Conservation (phyloP, 2,888 invertebrate genomes). For the Drosophila subquinaria region DNA sequence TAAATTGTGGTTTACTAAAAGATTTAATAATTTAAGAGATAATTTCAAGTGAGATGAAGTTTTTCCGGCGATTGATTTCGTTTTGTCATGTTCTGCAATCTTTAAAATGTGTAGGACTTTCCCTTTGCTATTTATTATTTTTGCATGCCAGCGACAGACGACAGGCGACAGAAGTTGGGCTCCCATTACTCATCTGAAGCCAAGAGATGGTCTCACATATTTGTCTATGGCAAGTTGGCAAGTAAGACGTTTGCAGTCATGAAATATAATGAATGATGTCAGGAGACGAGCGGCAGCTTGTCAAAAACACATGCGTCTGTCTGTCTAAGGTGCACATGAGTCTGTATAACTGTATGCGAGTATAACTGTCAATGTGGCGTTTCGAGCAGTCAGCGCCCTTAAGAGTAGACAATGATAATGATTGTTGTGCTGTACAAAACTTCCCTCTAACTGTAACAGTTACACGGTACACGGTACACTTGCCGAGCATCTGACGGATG, state of each 20-base stretch:
- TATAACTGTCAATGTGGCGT: conserved; percentile 51
- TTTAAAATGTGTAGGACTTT: conserved; percentile 1
- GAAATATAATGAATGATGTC: conserved; percentile 79
- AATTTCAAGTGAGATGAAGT: neutral
- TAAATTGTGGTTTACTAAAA: conserved; percentile 8
- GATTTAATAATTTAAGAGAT: neutral
- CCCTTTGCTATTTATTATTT: conserved; percentile 34
- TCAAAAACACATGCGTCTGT: conserved; percentile 66
- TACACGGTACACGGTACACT: conserved; percentile 17
- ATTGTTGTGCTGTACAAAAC: conserved; percentile 51
- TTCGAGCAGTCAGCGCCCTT: conserved; percentile 41
- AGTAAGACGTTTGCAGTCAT: conserved; percentile 66
- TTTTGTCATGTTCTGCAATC: neutral
- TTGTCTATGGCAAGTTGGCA: conserved; percentile 26
- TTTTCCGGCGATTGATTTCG: neutral
- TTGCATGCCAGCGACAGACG: conserved; percentile 42
- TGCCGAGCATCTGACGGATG: conserved; percentile 63
- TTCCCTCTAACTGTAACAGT: conserved; percentile 34
- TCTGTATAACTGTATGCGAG: neutral
- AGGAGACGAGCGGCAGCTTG: conserved; percentile 60
- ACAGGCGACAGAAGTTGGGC: conserved; percentile 32
- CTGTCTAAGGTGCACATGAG: conserved; percentile 42
- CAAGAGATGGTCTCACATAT: conserved; percentile 6
- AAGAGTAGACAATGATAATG: conserved; percentile 77
- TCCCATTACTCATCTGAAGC: conserved; percentile 68